Evolutionary conservation across 2,797 vertebrate genomes (phyloP).

Genomic region (Catostomus latipinnis): DNA sequence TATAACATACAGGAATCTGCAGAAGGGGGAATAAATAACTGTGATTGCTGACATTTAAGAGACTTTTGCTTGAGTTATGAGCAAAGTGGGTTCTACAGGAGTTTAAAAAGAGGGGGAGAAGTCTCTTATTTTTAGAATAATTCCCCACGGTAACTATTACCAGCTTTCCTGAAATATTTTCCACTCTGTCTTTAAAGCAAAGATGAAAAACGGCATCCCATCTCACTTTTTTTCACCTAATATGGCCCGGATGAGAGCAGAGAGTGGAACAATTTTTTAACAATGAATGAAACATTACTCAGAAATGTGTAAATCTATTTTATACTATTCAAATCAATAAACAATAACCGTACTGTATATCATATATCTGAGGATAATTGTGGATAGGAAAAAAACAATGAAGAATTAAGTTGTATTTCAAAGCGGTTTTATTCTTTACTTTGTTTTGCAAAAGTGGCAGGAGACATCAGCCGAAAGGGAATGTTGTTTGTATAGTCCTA

Average conservation of each 20-base stretch:
- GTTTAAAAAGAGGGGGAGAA: conserved; percentile 63
- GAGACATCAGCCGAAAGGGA: too few relatives aligned
- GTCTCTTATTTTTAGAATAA: conserved; percentile 78
- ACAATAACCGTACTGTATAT: too few relatives aligned
- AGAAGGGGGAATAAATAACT: conserved; percentile 67
- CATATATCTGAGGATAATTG: too few relatives aligned
- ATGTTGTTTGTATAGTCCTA: too few relatives aligned
- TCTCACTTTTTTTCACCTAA: conserved; percentile 38
- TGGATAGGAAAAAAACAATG: too few relatives aligned
- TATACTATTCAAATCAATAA: too few relatives aligned
- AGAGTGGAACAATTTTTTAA: conserved; percentile 7
- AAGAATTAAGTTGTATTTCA: too few relatives aligned
- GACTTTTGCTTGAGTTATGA: conserved; percentile 71
- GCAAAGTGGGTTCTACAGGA: conserved; percentile 68
- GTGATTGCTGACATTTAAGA: conserved; percentile 70
- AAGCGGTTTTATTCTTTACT: too few relatives aligned
- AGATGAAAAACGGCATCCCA: conserved; percentile 61
- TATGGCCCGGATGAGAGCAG: conserved; percentile 25
- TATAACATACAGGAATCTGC: conserved; percentile 51
- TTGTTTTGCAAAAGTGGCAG: too few relatives aligned
- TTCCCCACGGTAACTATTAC: conserved; percentile 74
- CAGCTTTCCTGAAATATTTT: conserved; percentile 78
- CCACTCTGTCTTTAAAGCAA: conserved; percentile 73
- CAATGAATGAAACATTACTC: not conserved
- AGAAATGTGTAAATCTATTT: too few relatives aligned